Evolutionary conservation across 2,797 vertebrate genomes (phyloP), one percentile per base, ranked within the genome.

Genomic region (Bovichtus diacanthus): DNA sequence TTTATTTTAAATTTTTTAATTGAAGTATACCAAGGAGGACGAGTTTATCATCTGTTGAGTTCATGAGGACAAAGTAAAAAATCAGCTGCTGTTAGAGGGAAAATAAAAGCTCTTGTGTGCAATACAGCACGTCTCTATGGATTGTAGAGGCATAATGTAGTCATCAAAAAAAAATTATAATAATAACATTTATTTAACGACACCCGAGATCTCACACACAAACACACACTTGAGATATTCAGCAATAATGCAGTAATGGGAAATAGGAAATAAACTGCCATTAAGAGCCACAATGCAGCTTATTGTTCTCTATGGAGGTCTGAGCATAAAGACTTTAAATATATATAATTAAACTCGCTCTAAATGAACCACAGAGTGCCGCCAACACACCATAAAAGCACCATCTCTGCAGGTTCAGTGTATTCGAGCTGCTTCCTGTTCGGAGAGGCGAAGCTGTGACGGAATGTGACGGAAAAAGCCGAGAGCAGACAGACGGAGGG

Each of bases 381-480:
- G 8, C 25, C 51, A 41, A 56, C 38, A 4, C 63, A 3, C 10
- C 55, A 39, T 2, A 21, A 21, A 43, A 23, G 25, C 15, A 19
- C 31, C 2, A 18, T 1, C 1, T 0, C 1, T 0, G 5, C 27
- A 3, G 13, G 15, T 1, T n/a, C 6, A 6, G 19, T 2, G 2
- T 2, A 11, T 16, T 31, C 4, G 19, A 58, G 16, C 53, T 16
- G 3, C 0, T 5, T 39, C 23, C 25, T 1, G 3, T 34, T 66
- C 36, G 31, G 62, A 41, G 59, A 51, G 11, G 9, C 61, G 56
- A 49, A 9, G 15, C 11, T 63, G 15, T 73, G 75, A 69, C 87
- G 89, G 88, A 82, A 69, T 34, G 38, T 66, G 51, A 58, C 91
- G 91, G 86, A 15, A 84, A 84, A 8, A 85, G 83, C 78, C 90